Conservation (phyloP, 2,113 vertebrate species). For the rabbit (Oryctolagus cuniculus) region mOryCun1.1 NC_091453.1:110829001-110829500, state of each 20-base stretch:
- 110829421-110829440: neutral
- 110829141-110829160: neutral
- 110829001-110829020: neutral
- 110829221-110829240: neutral
- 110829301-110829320: neutral
- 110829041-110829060: neutral
- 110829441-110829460: neutral
- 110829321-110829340: neutral
- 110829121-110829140: constrained; percentile 19
- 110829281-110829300: neutral
- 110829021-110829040: neutral
- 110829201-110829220: neutral
- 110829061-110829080: neutral
- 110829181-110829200: no score
- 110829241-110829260: neutral
- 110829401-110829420: neutral
- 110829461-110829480: neutral
- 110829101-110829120: neutral
- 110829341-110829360: neutral
- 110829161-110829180: neutral
- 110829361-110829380: neutral
- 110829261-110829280: neutral
- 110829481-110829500: neutral
- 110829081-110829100: neutral
- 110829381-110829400: neutral